Percentiles rank a stretch among this genome's conserved stretches.
These are phyloP conservation scores for Athalia cordata DNA, from an alignment of 2,888 invertebrate genomes.

Conservation along the genomic window DNA sequence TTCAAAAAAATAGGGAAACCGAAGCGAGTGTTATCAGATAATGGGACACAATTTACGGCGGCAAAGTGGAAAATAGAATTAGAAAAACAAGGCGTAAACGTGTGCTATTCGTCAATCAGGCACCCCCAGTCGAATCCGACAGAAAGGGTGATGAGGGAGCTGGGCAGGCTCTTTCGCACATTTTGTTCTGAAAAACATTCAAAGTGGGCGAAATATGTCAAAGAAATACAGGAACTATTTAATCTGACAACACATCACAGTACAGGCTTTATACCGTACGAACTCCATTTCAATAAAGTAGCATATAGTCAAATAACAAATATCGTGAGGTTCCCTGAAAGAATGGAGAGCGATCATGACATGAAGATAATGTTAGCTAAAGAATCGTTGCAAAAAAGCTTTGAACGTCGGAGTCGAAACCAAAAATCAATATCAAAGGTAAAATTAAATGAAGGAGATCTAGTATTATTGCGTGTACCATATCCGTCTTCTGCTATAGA, in stretches of 20 bases:
- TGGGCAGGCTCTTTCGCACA: constrained; percentile 51
- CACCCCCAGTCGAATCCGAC: constrained; percentile 51
- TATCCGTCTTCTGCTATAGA: constrained; percentile 11
- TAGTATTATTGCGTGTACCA: constrained; percentile 23
- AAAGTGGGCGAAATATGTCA: constrained; percentile 47
- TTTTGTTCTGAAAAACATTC: constrained; percentile 49
- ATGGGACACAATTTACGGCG: constrained; percentile 48
- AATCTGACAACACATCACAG: constrained; percentile 49
- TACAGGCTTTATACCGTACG: constrained; percentile 46
- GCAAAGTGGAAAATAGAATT: constrained; percentile 41
- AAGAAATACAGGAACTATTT: constrained; percentile 46
- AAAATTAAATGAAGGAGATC: neutral
- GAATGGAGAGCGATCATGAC: neutral
- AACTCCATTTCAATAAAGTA: constrained; percentile 45
- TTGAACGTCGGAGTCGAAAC: constrained; percentile 40
- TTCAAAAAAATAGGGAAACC: constrained; percentile 46
- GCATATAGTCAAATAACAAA: constrained; percentile 32
- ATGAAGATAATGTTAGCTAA: constrained; percentile 39
- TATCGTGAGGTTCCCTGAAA: constrained; percentile 32
- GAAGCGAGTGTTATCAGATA: constrained; percentile 41
- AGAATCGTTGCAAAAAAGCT: constrained; percentile 30
- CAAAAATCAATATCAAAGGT: constrained; percentile 12
- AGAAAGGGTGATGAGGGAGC: constrained; percentile 50
- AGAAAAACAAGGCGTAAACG: constrained; percentile 25
- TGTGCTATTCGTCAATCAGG: constrained; percentile 46